Evolutionary conservation across 2,888 invertebrate species (phyloP).

Genomic region (Spialia ferax): DNA sequence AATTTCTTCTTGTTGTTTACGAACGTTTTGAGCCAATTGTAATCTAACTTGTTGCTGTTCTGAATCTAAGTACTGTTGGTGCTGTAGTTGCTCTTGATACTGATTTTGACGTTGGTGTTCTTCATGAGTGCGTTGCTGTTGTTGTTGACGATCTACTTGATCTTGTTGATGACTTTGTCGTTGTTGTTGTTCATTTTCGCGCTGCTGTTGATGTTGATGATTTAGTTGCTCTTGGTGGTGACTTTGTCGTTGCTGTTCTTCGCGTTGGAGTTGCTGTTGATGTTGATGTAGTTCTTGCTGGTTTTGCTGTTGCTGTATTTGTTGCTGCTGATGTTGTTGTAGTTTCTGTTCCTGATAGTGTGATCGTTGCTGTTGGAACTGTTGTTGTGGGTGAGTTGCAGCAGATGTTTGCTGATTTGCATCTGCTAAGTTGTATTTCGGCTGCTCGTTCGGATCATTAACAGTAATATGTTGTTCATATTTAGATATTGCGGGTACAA

Average conservation of each 20-base stretch:
- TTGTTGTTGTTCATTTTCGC: slow-evolving; percentile 51
- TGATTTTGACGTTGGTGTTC: slow-evolving; percentile 56
- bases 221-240: slow-evolving; percentile 51
- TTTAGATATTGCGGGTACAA: slow-evolving; percentile 92
- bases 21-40: slow-evolving; percentile 78
- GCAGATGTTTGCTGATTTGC: slow-evolving; percentile 53
- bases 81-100: slow-evolving; percentile 62
- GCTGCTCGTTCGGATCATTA: slow-evolving; percentile 66
- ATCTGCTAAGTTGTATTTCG: slow-evolving; percentile 62
- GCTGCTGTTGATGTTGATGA: slow-evolving; percentile 48
- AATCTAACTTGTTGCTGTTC: slow-evolving; percentile 76
- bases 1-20: slow-evolving; percentile 84
- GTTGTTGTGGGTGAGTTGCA: slow-evolving; percentile 47
- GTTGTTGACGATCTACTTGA: slow-evolving; percentile 57
- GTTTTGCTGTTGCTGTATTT: slow-evolving; percentile 49
- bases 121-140: slow-evolving; percentile 49
- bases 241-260: slow-evolving; percentile 53
- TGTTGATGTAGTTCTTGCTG: slow-evolving; percentile 54
- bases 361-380: slow-evolving; percentile 56
- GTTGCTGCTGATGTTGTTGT: slow-evolving; percentile 50
- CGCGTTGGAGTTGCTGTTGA: slow-evolving; percentile 59
- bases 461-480: slow-evolving; percentile 92
- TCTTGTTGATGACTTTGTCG: slow-evolving; percentile 54
- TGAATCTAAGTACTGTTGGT: slow-evolving; percentile 71
- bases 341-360: slow-evolving; percentile 57